Percentiles rank a stretch among this genome's conserved stretches.
phyloP scores from a whole-genome alignment of 2,888 invertebrate genomes.

The Sarcophaga rosellei region DNA sequence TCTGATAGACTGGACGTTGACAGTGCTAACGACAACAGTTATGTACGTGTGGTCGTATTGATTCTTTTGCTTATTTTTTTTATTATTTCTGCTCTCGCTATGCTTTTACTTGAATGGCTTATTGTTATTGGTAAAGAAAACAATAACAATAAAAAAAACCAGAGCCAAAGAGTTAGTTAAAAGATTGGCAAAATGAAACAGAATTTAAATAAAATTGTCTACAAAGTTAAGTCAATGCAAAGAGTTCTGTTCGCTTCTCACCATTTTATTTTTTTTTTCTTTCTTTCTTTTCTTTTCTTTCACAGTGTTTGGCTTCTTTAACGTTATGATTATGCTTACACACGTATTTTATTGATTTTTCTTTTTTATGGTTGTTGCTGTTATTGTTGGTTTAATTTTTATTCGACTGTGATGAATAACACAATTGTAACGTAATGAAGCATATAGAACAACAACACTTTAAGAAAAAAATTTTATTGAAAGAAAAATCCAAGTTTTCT shows the following conservation, averaged over 20 bases:
- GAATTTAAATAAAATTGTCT: constrained; percentile 37
- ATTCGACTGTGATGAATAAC: constrained; percentile 15
- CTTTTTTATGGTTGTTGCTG: constrained; percentile 27
- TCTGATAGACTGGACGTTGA: constrained; percentile 67
- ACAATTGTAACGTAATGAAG: constrained; percentile 3
- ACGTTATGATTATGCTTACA: constrained; percentile 26
- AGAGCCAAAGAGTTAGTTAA: background rate
- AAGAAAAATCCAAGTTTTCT: background rate
- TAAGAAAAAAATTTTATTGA: background rate
- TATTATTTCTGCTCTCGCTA: constrained; percentile 25
- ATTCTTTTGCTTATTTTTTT: constrained; percentile 23
- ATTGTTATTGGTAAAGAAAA: constrained; percentile 37
- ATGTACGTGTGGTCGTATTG: constrained; percentile 61
- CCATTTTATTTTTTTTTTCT: no score
- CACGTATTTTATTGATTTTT: constrained; percentile 16
- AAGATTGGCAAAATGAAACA: constrained; percentile 59
- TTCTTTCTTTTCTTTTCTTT: no score
- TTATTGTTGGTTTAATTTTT: background rate
- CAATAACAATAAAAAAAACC: constrained; percentile 20
- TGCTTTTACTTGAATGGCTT: background rate
- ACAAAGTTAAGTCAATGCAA: no score
- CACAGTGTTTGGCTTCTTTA: no score
- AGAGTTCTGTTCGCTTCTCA: no score
- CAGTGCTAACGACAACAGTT: constrained; percentile 65
- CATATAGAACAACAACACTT: constrained; percentile 21